phyloP scores from a whole-genome alignment of 2,888 invertebrate species.

The Rhynchonema sp. region DNA sequence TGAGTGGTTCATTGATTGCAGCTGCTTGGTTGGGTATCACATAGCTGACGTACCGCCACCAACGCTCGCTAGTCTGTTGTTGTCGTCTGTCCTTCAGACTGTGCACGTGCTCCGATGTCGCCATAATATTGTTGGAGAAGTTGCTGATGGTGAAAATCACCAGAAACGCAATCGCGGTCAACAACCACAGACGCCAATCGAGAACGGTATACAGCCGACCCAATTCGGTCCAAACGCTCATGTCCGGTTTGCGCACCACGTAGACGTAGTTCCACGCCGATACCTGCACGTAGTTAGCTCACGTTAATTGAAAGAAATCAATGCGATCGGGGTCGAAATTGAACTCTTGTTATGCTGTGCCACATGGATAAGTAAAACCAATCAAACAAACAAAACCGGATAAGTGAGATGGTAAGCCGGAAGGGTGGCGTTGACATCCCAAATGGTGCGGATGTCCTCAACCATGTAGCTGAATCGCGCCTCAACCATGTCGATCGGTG shows the following conservation, averaged over 20 bases:
- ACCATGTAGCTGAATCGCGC: not conserved
- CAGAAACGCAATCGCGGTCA: not conserved
- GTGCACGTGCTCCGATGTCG: too few relatives aligned
- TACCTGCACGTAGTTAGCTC: too few relatives aligned
- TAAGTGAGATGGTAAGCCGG: not conserved
- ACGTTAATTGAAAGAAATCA: too few relatives aligned
- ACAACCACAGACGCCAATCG: not conserved
- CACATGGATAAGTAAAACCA: too few relatives aligned
- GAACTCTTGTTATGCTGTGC: too few relatives aligned
- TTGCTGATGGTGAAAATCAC: not conserved
- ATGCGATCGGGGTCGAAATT: too few relatives aligned
- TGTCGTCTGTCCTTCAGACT: too few relatives aligned
- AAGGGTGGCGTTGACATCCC: not conserved
- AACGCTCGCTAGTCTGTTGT: not conserved
- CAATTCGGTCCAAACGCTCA: not conserved
- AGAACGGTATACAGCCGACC: not conserved
- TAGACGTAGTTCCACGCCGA: not conserved
- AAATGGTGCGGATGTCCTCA: too few relatives aligned
- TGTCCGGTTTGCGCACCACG: not conserved
- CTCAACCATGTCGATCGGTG: not conserved
- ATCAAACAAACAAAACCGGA: too few relatives aligned
- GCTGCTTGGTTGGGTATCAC: not conserved
- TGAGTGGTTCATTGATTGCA: not conserved
- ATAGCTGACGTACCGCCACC: not conserved
- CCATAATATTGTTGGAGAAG: not conserved